Evolutionary conservation across 2,797 vertebrate species (phyloP), one percentile per base, ranked within the genome.

Genomic region (Gouania willdenowi): DNA sequence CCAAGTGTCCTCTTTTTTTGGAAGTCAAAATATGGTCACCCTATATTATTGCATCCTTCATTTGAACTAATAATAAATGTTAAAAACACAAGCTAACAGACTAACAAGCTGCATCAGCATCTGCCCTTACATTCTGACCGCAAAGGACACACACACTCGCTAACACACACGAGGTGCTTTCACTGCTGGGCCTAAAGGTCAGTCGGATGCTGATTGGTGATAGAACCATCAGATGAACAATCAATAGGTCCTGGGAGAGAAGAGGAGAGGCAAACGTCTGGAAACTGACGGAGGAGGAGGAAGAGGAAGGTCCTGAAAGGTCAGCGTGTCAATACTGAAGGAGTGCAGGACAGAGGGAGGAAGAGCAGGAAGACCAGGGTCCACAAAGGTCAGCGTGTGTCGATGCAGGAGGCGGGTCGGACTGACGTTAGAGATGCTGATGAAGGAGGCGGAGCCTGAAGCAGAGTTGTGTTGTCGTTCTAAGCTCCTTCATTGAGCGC

Each of bases 161-260:
- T 29, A 56, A 41, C 49, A 40, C 37, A 31, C 28, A 16, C 39
- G 33, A 28, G 12, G 25, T 12, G 87, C 90, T 88, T 93, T 93
- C 91, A 93, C 93, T 88, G 92, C 91, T 90, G 88, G 90, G 91
- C 89, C 83, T 87, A 96, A 91, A 97, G 94, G 95, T 95, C 94
- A 98, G 92, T 87, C 89, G 91, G 88, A 88, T 92, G 90, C 91
- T 91, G 92, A 96, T 94, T 93, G 92, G 92, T 93, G 92, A 96
- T 94, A 92, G 92, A 94, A 94, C 92, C 91, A 97, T 95, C 92
- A 94, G 93, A 96, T 92, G 90, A 94, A 91, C 91, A 92, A 95
- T 93, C 92, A 91, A 97, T 95, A 91, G 77, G 65, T 81, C 87
- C 84, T 13, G 35, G 49, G 84, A 87, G 88, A 31, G 21, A 26